Conservation (phyloP, 1,140 invertebrate genomes). For the Hydropsyche tenuis region DNA sequence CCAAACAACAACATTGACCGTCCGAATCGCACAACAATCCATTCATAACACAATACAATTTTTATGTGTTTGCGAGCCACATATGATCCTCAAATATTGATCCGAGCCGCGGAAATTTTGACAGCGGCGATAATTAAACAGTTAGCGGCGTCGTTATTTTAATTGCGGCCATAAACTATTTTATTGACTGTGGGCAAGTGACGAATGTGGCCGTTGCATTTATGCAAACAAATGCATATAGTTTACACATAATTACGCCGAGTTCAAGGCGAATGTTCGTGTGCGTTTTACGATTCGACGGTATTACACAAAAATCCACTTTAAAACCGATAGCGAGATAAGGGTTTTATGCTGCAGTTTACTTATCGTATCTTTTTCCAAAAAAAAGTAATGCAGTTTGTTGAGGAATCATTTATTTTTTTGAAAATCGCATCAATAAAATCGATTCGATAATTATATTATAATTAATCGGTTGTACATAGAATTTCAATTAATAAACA, state of each 20-base stretch:
- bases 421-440: no score
- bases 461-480: no score
- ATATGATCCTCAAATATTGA: slow-evolving; percentile 14
- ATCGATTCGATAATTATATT: no score
- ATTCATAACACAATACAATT: no score
- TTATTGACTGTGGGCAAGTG: slow-evolving; percentile 31
- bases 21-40: no score
- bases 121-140: slow-evolving; percentile 37
- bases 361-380: no score
- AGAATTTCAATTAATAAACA: no score
- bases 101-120: neutral
- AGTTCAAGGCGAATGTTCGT: slow-evolving; percentile 15
- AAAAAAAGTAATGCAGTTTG: no score
- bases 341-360: neutral
- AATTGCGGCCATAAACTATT: slow-evolving; percentile 44
- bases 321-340: neutral
- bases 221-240: neutral
- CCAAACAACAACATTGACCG: no score
- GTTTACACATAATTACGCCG: neutral
- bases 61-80: neutral
- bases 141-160: slow-evolving; percentile 46
- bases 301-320: neutral
- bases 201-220: neutral
- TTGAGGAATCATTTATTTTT: no score
- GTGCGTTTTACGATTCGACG: neutral